Conservation (phyloP, 2,888 invertebrate species). For the Brenthis daphne region DNA sequence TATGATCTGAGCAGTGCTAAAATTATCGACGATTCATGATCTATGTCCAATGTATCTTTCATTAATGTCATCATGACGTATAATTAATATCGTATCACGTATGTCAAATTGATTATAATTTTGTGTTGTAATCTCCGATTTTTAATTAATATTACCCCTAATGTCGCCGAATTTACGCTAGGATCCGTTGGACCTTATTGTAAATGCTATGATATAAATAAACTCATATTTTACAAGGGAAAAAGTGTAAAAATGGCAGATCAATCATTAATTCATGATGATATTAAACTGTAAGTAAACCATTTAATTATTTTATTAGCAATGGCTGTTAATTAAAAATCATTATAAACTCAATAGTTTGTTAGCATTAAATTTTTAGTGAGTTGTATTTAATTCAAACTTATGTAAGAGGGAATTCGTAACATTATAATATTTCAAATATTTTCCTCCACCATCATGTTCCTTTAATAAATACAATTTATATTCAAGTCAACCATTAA, state of each 20-base stretch:
- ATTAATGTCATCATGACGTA: neutral
- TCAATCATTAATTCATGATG: conserved; percentile 86
- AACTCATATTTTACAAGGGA: conserved; percentile 20
- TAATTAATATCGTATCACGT: neutral
- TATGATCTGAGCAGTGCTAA: too few relatives aligned
- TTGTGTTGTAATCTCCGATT: conserved; percentile 23
- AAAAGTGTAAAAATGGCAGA: conserved; percentile 71
- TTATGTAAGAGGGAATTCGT: too few relatives aligned
- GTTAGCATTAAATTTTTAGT: too few relatives aligned
- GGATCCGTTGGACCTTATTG: conserved; percentile 18
- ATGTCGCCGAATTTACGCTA: conserved; percentile 22
- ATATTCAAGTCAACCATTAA: too few relatives aligned
- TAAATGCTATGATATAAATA: conserved; percentile 42
- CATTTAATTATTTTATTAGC: conserved; percentile 2
- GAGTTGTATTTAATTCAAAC: too few relatives aligned
- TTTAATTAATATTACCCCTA: conserved; percentile 18
- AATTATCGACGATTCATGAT: neutral
- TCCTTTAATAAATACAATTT: too few relatives aligned
- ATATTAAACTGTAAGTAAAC: conserved; percentile 86
- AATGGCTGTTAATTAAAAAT: conserved; percentile 3
- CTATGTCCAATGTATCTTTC: neutral
- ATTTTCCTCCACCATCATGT: too few relatives aligned
- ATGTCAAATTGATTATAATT: conserved; percentile 5
- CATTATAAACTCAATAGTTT: too few relatives aligned
- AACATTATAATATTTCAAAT: too few relatives aligned